A percentile compares a stretch with the other conserved stretches of the same genome.
These are phyloP conservation scores for Drosophila tani DNA, from an alignment of 1,140 invertebrate genomes.

Conservation along the genomic window DNA sequence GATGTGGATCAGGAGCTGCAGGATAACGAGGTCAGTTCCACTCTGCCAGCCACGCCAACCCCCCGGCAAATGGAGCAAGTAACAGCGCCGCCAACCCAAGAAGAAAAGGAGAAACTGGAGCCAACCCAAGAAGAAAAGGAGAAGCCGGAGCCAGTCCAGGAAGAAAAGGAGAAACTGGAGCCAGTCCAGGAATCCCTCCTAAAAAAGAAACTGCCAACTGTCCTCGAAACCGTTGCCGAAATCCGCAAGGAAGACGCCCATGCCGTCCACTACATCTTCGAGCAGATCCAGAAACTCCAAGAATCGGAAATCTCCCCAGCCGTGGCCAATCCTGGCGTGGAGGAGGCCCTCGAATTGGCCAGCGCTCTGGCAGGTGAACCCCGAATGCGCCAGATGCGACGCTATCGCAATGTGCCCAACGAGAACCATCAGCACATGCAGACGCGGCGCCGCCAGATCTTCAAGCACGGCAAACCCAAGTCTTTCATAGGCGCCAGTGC, in stretches of 20 bases:
- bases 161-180: not conserved
- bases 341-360: conserved; percentile 18
- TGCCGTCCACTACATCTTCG: conserved; percentile 48
- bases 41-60: conserved; percentile 53
- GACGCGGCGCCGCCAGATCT: conserved; percentile 63
- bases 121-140: conserved; percentile 1
- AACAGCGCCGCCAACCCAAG: not conserved
- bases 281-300: conserved; percentile 48
- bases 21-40: conserved; percentile 70
- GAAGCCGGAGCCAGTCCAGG: not conserved
- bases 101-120: not conserved
- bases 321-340: not conserved
- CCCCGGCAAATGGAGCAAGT: conserved; percentile 5
- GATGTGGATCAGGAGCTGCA: conserved; percentile 37
- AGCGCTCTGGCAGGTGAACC: not conserved
- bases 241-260: conserved; percentile 51
- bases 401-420: conserved; percentile 78
- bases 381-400: conserved; percentile 56
- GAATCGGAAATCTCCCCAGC: conserved; percentile 31
- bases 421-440: conserved; percentile 78
- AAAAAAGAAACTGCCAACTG: conserved; percentile 1
- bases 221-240: conserved; percentile 38
- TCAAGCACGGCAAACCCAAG: conserved; percentile 55
- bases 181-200: not conserved
- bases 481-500: conserved; percentile 51